phyloP scores from a whole-genome alignment of 2,888 invertebrate genomes.

The Spisula subtruncata region DNA sequence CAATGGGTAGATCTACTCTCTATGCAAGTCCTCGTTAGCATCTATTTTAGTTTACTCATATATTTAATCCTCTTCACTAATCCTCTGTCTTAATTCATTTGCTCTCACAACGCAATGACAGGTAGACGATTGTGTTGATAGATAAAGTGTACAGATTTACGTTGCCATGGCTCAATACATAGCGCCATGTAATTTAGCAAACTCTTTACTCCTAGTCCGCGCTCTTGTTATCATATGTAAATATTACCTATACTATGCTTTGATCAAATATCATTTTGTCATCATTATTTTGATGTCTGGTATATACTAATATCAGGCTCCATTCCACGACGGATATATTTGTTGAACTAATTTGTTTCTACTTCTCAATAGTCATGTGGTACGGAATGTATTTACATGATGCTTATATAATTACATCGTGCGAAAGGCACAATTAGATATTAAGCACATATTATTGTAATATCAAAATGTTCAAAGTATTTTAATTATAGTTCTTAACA shows the following conservation, averaged over 20 bases:
- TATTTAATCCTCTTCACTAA: background rate
- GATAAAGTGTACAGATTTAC: background rate
- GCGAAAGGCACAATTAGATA: too few species aligned
- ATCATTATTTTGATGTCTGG: background rate
- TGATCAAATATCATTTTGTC: slow-evolving; percentile 18
- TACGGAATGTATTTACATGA: background rate
- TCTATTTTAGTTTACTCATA: background rate
- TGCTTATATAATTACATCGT: background rate
- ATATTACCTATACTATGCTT: background rate
- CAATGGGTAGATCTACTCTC: too few species aligned
- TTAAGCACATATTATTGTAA: too few species aligned
- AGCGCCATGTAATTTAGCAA: background rate
- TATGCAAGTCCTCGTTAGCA: too few species aligned
- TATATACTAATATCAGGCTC: background rate
- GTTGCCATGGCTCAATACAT: slow-evolving; percentile 10
- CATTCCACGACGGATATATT: background rate
- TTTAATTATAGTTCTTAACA: too few species aligned
- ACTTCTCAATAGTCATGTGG: background rate
- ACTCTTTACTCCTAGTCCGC: background rate
- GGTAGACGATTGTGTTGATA: background rate
- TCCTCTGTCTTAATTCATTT: slow-evolving; percentile 10
- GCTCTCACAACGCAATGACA: background rate
- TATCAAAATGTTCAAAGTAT: too few species aligned
- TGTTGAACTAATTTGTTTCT: background rate
- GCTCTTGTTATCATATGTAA: background rate